phyloP scores from a whole-genome alignment of 2,113 vertebrate species.

The Ovibos moschatus region DNA sequence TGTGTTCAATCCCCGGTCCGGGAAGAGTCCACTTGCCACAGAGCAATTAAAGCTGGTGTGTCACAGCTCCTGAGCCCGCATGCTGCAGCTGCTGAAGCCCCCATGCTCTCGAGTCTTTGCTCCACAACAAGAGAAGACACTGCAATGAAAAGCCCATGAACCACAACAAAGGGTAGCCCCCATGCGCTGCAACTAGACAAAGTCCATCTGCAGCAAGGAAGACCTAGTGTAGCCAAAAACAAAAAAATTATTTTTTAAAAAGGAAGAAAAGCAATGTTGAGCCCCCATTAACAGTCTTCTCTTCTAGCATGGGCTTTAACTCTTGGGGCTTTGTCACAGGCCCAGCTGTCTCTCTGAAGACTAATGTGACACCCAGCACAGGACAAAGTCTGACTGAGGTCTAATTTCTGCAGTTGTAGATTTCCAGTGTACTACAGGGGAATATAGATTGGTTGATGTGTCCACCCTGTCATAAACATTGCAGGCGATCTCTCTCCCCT shows the following conservation, averaged over 20 bases:
- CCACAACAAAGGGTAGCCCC: neutral
- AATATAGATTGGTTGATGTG: neutral
- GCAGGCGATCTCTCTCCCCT: neutral
- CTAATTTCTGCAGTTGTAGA: neutral
- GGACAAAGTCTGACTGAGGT: neutral
- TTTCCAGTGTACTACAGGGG: neutral
- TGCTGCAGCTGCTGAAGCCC: neutral
- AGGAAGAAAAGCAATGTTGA: neutral
- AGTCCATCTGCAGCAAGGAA: neutral
- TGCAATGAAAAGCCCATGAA: neutral
- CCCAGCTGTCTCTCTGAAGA: neutral
- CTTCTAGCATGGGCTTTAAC: neutral
- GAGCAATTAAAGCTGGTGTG: neutral
- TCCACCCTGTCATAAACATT: neutral
- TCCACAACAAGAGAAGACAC: neutral
- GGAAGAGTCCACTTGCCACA: neutral
- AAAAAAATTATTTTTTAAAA: neutral
- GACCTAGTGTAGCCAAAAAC: neutral
- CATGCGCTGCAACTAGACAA: neutral
- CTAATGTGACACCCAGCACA: neutral
- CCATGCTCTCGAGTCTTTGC: neutral
- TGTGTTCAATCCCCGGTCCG: neutral
- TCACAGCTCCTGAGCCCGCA: neutral
- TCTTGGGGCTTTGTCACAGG: neutral
- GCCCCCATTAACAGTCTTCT: neutral